Evolutionary conservation across 1,140 invertebrate species (phyloP).

Genomic region (Drosophila setifemur): DNA sequence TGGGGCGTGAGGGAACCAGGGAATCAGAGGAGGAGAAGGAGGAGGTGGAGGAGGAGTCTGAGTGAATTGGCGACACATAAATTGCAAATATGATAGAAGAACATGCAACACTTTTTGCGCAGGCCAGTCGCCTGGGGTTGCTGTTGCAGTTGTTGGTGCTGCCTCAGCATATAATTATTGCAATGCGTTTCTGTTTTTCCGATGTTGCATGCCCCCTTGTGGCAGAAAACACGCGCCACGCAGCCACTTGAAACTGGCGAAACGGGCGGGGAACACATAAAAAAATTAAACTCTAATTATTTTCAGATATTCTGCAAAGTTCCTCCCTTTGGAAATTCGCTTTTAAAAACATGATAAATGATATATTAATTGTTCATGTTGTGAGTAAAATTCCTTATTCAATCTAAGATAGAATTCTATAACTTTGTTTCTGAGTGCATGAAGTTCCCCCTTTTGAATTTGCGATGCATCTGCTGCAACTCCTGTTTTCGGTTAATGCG

Average conservation of each 20-base stretch:
- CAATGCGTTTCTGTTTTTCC: constrained; percentile 61
- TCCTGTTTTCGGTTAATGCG: neutral
- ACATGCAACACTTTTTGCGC: constrained; percentile 54
- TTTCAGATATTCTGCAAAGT: too few species aligned
- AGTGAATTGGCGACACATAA: constrained; percentile 77
- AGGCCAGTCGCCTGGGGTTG: constrained; percentile 18
- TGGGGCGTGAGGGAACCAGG: neutral
- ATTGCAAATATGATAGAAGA: constrained; percentile 78
- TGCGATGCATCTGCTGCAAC: neutral
- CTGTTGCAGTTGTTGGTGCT: constrained; percentile 11
- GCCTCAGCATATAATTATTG: constrained; percentile 66
- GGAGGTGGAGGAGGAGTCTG: constrained; percentile 18
- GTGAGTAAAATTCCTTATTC: too few species aligned
- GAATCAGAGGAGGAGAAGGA: neutral
- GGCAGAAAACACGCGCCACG: constrained; percentile 39
- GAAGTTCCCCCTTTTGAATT: constrained; percentile 3
- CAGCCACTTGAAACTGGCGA: constrained; percentile 26
- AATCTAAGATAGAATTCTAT: too few species aligned
- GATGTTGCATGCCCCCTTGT: constrained; percentile 37
- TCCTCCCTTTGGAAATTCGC: too few species aligned
- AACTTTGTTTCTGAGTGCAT: neutral
- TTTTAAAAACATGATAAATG: too few species aligned
- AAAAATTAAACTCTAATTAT: too few species aligned
- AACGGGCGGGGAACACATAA: neutral
- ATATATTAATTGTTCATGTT: too few species aligned